Percentiles rank a stretch among this genome's conserved stretches.
These are phyloP conservation scores for Chaetodon trifascialis DNA, from an alignment of 2,113 vertebrate genomes.

Conservation along the genomic window DNA sequence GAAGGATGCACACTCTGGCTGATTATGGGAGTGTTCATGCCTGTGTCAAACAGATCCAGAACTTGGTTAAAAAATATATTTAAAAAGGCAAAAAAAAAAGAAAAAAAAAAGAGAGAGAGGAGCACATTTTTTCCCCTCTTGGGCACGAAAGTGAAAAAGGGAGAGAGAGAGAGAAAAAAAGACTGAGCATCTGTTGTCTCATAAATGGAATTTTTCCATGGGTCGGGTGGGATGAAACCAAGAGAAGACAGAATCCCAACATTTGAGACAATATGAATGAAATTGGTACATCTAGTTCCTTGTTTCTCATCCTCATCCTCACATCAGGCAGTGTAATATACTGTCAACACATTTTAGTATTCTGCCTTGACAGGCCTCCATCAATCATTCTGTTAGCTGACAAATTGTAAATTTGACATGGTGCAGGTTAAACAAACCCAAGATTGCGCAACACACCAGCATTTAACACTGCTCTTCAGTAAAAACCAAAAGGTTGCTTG, in stretches of 20 bases:
- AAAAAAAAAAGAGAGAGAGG: constrained; percentile 19
- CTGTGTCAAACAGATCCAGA: constrained; percentile 76
- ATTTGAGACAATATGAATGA: constrained; percentile 8
- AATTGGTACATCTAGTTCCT: constrained; percentile 21
- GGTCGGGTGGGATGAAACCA: constrained; percentile 45
- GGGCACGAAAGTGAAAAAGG: constrained; percentile 51
- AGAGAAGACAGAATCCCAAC: constrained; percentile 13
- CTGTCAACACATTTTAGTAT: neutral
- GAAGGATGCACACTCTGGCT: constrained; percentile 76
- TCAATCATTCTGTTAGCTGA: constrained; percentile 28
- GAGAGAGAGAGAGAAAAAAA: neutral
- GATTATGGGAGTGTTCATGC: constrained; percentile 76
- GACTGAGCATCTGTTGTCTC: constrained; percentile 64
- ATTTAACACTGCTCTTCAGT: constrained; percentile 8
- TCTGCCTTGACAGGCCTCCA: neutral
- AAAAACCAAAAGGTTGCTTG: constrained; percentile 35
- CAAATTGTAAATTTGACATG: constrained; percentile 6
- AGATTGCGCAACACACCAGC: neutral
- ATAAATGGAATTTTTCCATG: constrained; percentile 59
- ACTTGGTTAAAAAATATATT: constrained; percentile 63
- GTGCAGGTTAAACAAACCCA: constrained; percentile 10
- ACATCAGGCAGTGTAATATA: constrained; percentile 3
- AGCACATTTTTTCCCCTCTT: constrained; percentile 41
- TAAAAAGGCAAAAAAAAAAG: constrained; percentile 37
- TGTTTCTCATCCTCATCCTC: constrained; percentile 14